Percentiles rank a stretch among this genome's conserved stretches.
Conservation (phyloP, 2,113 vertebrate genomes). For the Meleagris gallopavo region DNA sequence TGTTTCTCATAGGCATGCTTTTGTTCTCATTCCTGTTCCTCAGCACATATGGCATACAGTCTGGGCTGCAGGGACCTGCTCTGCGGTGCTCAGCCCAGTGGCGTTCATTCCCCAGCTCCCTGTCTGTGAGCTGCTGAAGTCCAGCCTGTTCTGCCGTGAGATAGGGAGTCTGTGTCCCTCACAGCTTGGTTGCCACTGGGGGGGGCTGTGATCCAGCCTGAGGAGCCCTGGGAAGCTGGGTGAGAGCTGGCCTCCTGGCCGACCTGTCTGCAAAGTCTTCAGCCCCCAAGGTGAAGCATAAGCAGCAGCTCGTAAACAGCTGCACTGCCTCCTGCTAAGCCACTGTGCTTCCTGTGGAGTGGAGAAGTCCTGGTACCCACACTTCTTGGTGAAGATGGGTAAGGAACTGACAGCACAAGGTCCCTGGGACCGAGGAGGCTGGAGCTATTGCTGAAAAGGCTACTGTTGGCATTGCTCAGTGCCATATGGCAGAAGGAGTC, state of each 20-base stretch:
- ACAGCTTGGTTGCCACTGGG: neutral
- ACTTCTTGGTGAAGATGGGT: rapidly evolving
- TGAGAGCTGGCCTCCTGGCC: rapidly evolving
- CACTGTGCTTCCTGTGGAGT: neutral
- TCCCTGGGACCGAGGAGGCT: rapidly evolving
- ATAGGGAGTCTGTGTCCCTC: neutral
- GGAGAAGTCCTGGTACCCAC: neutral
- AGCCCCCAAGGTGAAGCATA: neutral
- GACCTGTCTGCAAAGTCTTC: neutral
- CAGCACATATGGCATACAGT: rapidly evolving
- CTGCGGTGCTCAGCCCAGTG: rapidly evolving
- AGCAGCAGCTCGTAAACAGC: neutral
- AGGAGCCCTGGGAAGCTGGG: neutral
- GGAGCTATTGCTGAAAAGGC: neutral
- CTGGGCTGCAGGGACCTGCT: neutral
- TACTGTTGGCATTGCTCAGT: neutral
- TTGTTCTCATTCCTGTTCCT: neutral
- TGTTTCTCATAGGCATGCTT: rapidly evolving
- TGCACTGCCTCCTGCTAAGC: neutral
- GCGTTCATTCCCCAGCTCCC: neutral
- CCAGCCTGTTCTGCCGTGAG: neutral
- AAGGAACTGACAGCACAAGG: neutral
- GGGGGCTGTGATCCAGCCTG: neutral
- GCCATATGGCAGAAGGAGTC: neutral
- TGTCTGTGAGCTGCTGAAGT: neutral